These are phyloP conservation scores for Eutrigla gurnardus DNA, from an alignment of 2,797 vertebrate genomes.

Conservation along the genomic window DNA sequence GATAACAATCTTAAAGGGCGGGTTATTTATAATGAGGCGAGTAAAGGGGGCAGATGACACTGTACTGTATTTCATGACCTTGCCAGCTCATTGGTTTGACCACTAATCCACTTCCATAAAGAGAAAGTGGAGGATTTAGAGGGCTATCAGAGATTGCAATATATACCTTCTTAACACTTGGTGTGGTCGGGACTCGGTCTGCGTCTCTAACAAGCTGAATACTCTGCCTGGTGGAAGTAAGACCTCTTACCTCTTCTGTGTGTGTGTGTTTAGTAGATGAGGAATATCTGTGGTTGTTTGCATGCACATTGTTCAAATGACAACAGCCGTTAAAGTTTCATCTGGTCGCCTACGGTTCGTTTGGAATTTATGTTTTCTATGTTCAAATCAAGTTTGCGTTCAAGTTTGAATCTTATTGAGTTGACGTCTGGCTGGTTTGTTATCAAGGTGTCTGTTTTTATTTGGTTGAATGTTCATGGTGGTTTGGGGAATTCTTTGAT, in stretches of 20 bases:
- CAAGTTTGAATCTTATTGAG: background rate
- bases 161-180: conserved; percentile 90
- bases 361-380: background rate
- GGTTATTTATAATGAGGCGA: conserved; percentile 84
- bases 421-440: background rate
- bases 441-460: background rate
- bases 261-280: background rate
- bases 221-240: conserved; percentile 67
- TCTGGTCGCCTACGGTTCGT: accelerated
- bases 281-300: background rate
- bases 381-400: background rate
- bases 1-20: conserved; percentile 78
- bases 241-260: conserved; percentile 14
- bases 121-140: conserved; percentile 90
- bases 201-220: conserved; percentile 45
- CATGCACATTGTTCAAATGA: background rate
- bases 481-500: background rate
- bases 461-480: background rate
- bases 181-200: conserved; percentile 75
- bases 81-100: conserved; percentile 89
- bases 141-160: conserved; percentile 89
- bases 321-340: background rate
- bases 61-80: conserved; percentile 88
- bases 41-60: conserved; percentile 64
- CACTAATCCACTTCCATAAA: conserved; percentile 94